Evolutionary conservation across 2,888 invertebrate species (phyloP).

Genomic region (Spicauda simplicius): DNA sequence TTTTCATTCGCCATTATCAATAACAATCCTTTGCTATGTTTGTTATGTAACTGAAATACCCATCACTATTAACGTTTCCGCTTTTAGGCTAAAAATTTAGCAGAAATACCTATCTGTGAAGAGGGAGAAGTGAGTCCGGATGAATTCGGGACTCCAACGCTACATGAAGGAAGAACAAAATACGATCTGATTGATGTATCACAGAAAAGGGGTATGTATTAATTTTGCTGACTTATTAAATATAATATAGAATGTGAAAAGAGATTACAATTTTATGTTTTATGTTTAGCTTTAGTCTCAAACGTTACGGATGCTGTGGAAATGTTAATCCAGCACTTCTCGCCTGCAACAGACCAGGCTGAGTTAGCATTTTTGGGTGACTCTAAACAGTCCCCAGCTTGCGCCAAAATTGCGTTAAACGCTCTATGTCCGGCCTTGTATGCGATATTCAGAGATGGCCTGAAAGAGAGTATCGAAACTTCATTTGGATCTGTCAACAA

Average conservation of each 20-base stretch:
- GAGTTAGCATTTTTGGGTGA: slow-evolving; percentile 86
- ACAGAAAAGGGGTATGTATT: slow-evolving; percentile 83
- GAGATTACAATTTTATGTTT: slow-evolving; percentile 13
- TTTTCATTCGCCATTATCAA: slow-evolving; percentile 40
- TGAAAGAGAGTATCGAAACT: slow-evolving; percentile 91
- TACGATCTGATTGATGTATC: slow-evolving; percentile 82
- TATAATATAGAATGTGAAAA: not conserved
- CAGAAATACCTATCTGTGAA: slow-evolving; percentile 87
- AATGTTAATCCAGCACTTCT: slow-evolving; percentile 89
- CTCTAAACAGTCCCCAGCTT: slow-evolving; percentile 86
- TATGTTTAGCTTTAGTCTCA: slow-evolving; percentile 87
- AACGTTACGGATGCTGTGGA: slow-evolving; percentile 91
- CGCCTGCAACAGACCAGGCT: slow-evolving; percentile 86
- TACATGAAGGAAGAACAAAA: slow-evolving; percentile 70
- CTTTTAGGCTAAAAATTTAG: slow-evolving; percentile 83
- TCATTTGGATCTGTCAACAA: slow-evolving; percentile 94
- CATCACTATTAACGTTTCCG: slow-evolving; percentile 25
- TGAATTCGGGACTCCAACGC: slow-evolving; percentile 83
- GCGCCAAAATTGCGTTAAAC: slow-evolving; percentile 90
- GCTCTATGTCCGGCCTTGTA: slow-evolving; percentile 93
- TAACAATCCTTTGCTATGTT: slow-evolving; percentile 20
- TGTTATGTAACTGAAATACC: slow-evolving; percentile 33
- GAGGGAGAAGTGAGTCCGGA: slow-evolving; percentile 86
- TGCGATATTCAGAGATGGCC: slow-evolving; percentile 92
- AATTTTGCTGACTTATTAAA: not conserved